Conservation (phyloP, 2,888 invertebrate genomes). For the Himalopsyche japonica region DNA sequence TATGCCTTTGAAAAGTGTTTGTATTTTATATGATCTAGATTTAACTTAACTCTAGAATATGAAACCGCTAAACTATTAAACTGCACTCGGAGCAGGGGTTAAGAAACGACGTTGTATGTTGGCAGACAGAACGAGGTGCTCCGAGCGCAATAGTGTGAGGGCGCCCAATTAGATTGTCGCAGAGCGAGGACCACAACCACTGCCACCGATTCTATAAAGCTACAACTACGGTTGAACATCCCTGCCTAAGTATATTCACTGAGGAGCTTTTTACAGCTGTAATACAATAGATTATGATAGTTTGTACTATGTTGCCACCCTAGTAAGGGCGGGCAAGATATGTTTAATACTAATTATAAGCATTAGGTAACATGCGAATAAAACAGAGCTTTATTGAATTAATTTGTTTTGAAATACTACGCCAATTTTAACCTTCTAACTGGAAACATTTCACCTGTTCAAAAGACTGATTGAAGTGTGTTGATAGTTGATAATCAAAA, state of each 20-base stretch:
- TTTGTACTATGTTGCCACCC: not conserved
- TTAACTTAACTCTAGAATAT: no score
- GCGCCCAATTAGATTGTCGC: conserved; percentile 29
- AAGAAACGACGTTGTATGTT: not conserved
- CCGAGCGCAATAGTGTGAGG: not conserved
- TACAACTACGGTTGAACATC: not conserved
- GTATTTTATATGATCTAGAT: no score
- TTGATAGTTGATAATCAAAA: no score
- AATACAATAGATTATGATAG: not conserved
- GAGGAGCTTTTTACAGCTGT: not conserved
- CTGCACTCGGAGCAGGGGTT: not conserved
- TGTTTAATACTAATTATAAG: no score
- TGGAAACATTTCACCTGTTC: no score
- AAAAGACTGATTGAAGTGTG: no score
- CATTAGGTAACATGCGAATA: no score
- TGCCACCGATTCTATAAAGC: not conserved
- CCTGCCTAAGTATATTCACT: not conserved
- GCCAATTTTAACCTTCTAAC: no score
- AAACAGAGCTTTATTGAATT: no score
- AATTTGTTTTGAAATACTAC: no score
- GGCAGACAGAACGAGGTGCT: not conserved
- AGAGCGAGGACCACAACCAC: conserved; percentile 23
- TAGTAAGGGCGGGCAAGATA: no score
- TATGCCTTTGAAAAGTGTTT: no score
- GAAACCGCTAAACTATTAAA: not conserved